These are phyloP conservation scores for Echinops telfairi DNA, from an alignment of 2,113 vertebrate species.

Conservation along the genomic window DNA sequence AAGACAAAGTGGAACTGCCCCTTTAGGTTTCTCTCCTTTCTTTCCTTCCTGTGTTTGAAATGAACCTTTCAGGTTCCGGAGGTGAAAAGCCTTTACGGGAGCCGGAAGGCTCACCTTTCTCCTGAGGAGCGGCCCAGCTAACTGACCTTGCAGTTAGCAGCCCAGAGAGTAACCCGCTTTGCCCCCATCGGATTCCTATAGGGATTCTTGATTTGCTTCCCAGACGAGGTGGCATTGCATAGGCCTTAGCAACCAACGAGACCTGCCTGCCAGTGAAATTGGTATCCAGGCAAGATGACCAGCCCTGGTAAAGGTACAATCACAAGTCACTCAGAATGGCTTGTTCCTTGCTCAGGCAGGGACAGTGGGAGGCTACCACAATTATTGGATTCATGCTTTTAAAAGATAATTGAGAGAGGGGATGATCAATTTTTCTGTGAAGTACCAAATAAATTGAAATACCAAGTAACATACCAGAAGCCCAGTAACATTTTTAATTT, in stretches of 20 bases:
- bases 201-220: background rate
- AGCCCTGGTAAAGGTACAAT: background rate
- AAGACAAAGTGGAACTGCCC: no score
- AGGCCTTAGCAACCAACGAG: background rate
- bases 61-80: no score
- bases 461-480: background rate
- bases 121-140: no score
- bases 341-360: background rate
- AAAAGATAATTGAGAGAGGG: background rate
- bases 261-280: background rate
- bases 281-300: background rate
- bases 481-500: background rate
- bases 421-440: background rate
- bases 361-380: background rate
- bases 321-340: background rate
- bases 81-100: no score
- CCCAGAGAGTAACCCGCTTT: no score
- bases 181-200: no score
- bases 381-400: background rate
- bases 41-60: no score
- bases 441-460: background rate
- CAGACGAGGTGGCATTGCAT: background rate
- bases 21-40: no score
- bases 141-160: no score
- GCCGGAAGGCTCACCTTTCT: no score